Percentiles rank a stretch among this genome's conserved stretches.
Evolutionary conservation across 1,140 invertebrate genomes (phyloP).

Genomic region (Dysdera silvatica): DNA sequence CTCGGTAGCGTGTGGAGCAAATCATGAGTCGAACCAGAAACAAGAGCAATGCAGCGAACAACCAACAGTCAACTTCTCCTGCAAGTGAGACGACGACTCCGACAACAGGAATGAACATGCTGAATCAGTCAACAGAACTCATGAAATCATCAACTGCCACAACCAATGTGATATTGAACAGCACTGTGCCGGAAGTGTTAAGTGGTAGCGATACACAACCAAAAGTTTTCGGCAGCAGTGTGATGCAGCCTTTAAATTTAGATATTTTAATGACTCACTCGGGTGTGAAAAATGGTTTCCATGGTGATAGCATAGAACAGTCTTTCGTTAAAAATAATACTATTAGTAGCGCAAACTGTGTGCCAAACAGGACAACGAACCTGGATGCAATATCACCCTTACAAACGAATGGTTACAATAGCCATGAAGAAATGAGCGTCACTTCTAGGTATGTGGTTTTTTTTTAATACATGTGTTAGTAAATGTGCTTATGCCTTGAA

Average conservation of each 20-base stretch:
- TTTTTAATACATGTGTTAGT: too few relatives aligned
- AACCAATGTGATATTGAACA: too few relatives aligned
- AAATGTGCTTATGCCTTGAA: too few relatives aligned
- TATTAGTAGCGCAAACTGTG: not conserved
- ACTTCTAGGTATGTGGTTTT: slow-evolving; percentile 27
- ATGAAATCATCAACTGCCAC: too few relatives aligned
- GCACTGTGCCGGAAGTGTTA: too few relatives aligned
- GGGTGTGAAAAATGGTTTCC: not conserved
- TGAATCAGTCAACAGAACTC: too few relatives aligned
- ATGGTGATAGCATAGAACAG: not conserved
- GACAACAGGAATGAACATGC: not conserved
- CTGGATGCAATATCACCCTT: slow-evolving; percentile 1
- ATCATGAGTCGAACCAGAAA: slow-evolving; percentile 71
- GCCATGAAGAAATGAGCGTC: slow-evolving; percentile 26
- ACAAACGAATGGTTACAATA: slow-evolving; percentile 25
- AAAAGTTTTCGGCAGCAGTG: too few relatives aligned
- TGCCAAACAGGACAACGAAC: slow-evolving; percentile 12
- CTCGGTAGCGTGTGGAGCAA: slow-evolving; percentile 66
- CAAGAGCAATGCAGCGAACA: slow-evolving; percentile 19
- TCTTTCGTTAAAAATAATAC: not conserved
- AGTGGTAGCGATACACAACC: too few relatives aligned
- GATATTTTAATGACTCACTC: too few relatives aligned
- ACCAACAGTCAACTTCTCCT: not conserved
- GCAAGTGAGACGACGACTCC: not conserved
- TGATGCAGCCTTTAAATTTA: too few relatives aligned